Conservation (phyloP, 2,888 invertebrate genomes). For the Trichopoda pennipes region DNA sequence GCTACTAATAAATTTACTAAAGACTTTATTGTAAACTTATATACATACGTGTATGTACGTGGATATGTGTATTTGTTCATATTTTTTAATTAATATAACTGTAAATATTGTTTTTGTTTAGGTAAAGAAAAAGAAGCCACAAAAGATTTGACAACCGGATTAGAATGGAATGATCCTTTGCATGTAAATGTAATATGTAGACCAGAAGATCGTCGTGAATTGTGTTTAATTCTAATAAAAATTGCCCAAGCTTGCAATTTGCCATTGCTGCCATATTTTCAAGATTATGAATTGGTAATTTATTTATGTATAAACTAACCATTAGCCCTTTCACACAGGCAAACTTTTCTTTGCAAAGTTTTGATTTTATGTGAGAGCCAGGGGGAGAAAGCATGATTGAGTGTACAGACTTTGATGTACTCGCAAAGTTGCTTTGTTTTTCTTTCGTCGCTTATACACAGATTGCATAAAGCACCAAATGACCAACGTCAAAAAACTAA, state of each 20-base stretch:
- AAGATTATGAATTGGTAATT: constrained; percentile 80
- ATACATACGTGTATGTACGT: background rate
- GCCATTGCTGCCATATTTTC: constrained; percentile 85
- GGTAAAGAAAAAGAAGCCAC: constrained; percentile 71
- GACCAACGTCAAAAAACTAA: no score
- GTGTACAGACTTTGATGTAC: no score
- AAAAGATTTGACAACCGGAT: constrained; percentile 82
- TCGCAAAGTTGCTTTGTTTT: no score
- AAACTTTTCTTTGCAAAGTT: no score
- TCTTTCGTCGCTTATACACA: no score
- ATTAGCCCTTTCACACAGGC: no score
- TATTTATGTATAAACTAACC: background rate
- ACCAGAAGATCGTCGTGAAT: constrained; percentile 85
- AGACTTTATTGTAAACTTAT: no score
- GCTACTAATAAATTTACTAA: background rate
- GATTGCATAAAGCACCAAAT: no score
- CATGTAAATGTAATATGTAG: constrained; percentile 85
- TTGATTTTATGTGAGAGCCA: no score
- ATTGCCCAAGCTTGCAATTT: constrained; percentile 85
- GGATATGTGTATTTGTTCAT: background rate
- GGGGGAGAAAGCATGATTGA: no score
- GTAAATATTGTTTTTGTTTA: constrained; percentile 31
- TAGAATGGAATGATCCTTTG: constrained; percentile 87
- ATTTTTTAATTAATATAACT: background rate
- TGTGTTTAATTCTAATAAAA: constrained; percentile 87